A percentile compares a stretch with the other conserved stretches of the same genome.
phyloP scores from a whole-genome alignment of 2,888 invertebrate species.

The Physocephala rufipes region DNA sequence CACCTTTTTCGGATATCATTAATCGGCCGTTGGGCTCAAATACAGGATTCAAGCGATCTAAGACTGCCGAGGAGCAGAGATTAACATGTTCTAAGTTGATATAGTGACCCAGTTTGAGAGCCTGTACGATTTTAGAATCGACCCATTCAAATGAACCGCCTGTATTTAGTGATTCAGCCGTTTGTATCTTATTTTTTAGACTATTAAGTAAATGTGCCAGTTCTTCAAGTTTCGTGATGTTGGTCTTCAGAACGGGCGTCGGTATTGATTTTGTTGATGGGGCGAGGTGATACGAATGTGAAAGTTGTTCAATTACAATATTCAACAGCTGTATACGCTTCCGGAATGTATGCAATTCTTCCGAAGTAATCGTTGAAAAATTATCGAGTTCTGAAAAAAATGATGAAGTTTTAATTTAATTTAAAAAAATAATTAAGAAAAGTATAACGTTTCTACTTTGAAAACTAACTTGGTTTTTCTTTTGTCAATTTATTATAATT shows the following conservation, averaged over 20 bases:
- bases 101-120: constrained; percentile 84
- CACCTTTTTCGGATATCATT: constrained; percentile 90
- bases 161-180: constrained; percentile 74
- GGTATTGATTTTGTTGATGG: background rate
- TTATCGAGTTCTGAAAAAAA: constrained; percentile 50
- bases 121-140: constrained; percentile 87
- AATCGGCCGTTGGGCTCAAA: constrained; percentile 93
- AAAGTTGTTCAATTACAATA: constrained; percentile 49
- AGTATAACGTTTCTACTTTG: background rate
- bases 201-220: constrained; percentile 45
- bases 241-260: background rate
- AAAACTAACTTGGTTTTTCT: constrained; percentile 51
- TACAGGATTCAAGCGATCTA: constrained; percentile 95
- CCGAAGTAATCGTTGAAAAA: constrained; percentile 49
- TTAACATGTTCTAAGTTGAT: constrained; percentile 92
- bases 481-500: constrained; percentile 53
- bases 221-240: constrained; percentile 15
- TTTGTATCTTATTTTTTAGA: constrained; percentile 55
- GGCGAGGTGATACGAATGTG: constrained; percentile 32
- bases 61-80: constrained; percentile 93
- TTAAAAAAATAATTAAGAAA: too few species aligned
- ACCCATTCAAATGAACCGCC: constrained; percentile 96
- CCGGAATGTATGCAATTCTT: constrained; percentile 58
- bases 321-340: constrained; percentile 53
- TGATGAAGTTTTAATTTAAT: background rate